Percentiles rank a stretch among this genome's conserved stretches.
Evolutionary conservation across 2,888 invertebrate genomes (phyloP).

Genomic region (Dione vanillae): DNA sequence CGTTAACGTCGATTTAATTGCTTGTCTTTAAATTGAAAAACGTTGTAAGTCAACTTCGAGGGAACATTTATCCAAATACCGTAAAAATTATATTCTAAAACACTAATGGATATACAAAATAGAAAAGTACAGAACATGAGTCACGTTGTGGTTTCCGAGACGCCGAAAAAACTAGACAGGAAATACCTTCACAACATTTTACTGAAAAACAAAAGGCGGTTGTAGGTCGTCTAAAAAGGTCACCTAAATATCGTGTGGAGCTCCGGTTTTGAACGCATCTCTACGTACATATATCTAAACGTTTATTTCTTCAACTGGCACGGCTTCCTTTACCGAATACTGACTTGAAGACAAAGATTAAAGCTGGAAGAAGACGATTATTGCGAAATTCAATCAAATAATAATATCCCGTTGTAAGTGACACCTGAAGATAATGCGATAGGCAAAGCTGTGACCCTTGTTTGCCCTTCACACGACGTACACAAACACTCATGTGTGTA

Average conservation of each 20-base stretch:
- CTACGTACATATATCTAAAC: background rate
- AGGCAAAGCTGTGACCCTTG: constrained; percentile 3
- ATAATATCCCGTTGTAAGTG: background rate
- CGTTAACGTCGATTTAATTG: constrained; percentile 16
- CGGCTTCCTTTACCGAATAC: too few species aligned
- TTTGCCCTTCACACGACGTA: background rate
- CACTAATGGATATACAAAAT: background rate
- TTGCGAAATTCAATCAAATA: background rate
- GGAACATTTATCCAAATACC: background rate
- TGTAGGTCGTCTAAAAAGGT: constrained; percentile 27
- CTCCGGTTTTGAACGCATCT: background rate
- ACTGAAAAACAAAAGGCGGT: constrained; percentile 21
- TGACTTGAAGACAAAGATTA: background rate
- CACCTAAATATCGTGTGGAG: constrained; percentile 22
- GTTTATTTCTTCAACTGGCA: constrained; percentile 11
- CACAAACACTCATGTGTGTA: background rate
- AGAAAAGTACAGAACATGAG: background rate
- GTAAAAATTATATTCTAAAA: background rate
- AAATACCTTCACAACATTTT: constrained; percentile 25
- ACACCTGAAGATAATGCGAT: background rate
- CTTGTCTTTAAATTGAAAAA: constrained; percentile 10
- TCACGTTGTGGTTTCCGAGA: background rate
- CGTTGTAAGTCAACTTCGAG: background rate
- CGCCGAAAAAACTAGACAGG: constrained; percentile 16
- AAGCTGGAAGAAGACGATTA: too few species aligned